Conservation (phyloP, 1,140 invertebrate genomes). For the Drosophila pruinosa region DNA sequence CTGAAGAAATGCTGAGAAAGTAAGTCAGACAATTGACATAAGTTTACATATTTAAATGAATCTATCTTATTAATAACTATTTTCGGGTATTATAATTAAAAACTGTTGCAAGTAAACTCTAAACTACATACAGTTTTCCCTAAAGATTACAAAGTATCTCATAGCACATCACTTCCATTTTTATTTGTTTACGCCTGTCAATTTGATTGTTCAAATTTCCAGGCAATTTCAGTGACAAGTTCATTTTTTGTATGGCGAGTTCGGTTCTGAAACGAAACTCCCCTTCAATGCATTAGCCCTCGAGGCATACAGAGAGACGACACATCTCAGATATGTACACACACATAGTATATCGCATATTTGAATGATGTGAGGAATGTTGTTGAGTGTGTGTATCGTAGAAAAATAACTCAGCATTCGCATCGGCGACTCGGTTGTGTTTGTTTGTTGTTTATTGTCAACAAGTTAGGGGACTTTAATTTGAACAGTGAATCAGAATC, state of each 20-base stretch:
- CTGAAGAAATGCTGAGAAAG: too few relatives aligned
- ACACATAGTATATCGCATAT: constrained; percentile 4
- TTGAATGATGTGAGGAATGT: constrained; percentile 17
- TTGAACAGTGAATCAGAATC: constrained; percentile 1
- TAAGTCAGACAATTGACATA: too few relatives aligned
- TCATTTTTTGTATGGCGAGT: background rate
- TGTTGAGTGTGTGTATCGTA: constrained; percentile 5
- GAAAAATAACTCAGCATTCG: constrained; percentile 16
- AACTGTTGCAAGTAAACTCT: too few relatives aligned
- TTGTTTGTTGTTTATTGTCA: constrained; percentile 4
- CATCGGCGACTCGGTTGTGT: background rate
- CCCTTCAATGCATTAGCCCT: background rate
- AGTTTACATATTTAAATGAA: too few relatives aligned
- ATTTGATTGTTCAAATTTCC: constrained; percentile 30
- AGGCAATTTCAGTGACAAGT: constrained; percentile 36
- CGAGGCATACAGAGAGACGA: background rate
- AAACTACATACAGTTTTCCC: too few relatives aligned
- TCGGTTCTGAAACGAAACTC: background rate
- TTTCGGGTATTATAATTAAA: too few relatives aligned
- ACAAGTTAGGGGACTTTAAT: constrained; percentile 35
- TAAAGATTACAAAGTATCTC: background rate
- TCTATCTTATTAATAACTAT: too few relatives aligned
- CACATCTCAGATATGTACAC: background rate
- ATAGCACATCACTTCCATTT: background rate
- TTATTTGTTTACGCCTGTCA: background rate